Base-by-base conservation (phyloP, 1,140 invertebrate genomes). In the Maniola jurtina region DNA sequence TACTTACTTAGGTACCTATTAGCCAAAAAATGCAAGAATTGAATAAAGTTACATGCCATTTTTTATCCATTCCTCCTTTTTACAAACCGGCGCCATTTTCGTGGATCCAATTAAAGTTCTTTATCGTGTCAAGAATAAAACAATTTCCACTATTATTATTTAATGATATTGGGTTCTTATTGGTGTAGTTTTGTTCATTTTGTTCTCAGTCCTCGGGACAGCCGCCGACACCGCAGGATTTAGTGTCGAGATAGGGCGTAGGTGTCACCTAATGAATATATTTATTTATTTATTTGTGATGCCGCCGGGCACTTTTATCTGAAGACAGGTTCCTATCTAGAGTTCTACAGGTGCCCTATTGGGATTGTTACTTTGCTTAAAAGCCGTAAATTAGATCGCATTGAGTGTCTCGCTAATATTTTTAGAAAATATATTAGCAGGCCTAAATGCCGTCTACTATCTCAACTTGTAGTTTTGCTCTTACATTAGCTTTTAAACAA, bases 181-280 rank as follows among this genome's bases (percentile, higher is more conserved):
- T 76, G 78, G 76, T 76, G 66, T 66, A 69, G 69, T 78, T 80
- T 81, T 78, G 68, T 80, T 80, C 74, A 76, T 61, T 69, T 81
- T 63, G 68, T 57, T 55, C 59, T 42, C 63, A 64, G 81, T 76
- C 71, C 73, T 70, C 60, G 59, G 75, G 84, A 85, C 83, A 83
- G 80, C 71, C 79, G 80, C 76, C 81, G 83, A 86, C 82, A 73
- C 70, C 73, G 74, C 68, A 87, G 84, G 86, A 90, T 90, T 89
- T 89, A 89, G 80, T 86, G 81, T 71, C 79, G 70, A 80, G 84
- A 87, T 87, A 86, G 66, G 66, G 81, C 79, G 87, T 88, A 81
- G 86, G 88, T 86, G 86, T 88, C 81, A 80, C 80, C 84, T 90
- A 90, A 90, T 90, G 88, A 90, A 88, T 87, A 90, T 88, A 89